Conservation (phyloP, 2,113 vertebrate genomes). For the Perca schrenkii region DNA sequence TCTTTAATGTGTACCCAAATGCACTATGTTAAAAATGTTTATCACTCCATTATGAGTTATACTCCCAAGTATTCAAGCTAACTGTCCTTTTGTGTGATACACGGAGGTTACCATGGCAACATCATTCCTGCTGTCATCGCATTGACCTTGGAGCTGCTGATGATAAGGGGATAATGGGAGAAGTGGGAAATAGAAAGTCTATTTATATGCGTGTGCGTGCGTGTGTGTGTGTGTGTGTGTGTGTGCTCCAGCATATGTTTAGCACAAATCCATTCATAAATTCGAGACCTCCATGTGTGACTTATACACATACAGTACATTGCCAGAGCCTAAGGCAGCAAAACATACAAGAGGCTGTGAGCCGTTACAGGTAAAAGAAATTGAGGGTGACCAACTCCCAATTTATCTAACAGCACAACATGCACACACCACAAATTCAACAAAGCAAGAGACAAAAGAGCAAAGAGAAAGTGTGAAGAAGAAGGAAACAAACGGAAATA, state of each 20-base stretch:
- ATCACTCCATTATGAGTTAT: not conserved
- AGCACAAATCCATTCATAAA: constrained; percentile 39
- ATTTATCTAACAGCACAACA: not conserved
- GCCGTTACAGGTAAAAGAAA: not conserved
- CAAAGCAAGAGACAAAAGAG: not conserved
- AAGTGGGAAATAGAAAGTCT: constrained; percentile 32
- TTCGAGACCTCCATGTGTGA: constrained; percentile 5
- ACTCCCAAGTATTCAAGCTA: not conserved
- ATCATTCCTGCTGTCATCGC: constrained; percentile 44
- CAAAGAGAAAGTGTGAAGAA: not conserved
- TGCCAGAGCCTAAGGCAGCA: not conserved
- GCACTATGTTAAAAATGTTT: not conserved
- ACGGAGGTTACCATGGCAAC: constrained; percentile 46
- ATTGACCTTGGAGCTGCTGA: constrained; percentile 55
- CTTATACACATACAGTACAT: constrained; percentile 6
- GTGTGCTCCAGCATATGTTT: not conserved
- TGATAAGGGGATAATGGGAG: constrained; percentile 32
- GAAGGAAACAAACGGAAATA: constrained; percentile 18
- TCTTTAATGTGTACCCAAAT: not conserved
- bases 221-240: not conserved
- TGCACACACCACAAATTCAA: not conserved
- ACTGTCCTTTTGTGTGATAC: not conserved
- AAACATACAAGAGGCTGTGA: not conserved
- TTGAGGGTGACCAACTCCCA: not conserved
- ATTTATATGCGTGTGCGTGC: constrained; percentile 17